These are phyloP conservation scores for Arizona elegans DNA, from an alignment of 2,113 vertebrate genomes.

Conservation along the genomic window DNA sequence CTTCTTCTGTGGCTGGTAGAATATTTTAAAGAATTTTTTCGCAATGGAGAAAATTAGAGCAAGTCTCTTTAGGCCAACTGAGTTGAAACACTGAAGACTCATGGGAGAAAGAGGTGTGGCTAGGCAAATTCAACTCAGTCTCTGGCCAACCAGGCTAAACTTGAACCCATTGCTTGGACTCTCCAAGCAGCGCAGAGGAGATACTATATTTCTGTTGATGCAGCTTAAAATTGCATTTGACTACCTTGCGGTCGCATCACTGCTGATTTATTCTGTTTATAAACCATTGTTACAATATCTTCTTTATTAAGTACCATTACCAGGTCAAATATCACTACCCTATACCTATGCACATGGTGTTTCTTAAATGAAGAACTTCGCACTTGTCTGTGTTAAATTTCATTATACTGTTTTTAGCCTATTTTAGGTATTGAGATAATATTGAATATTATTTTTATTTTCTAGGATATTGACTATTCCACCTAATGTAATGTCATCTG, in stretches of 20 bases:
- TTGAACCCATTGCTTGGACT: no score
- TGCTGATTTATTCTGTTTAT: not conserved
- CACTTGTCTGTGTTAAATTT: not conserved
- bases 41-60: no score
- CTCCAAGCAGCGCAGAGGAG: no score
- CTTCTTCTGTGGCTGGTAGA: no score
- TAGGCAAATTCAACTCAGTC: no score
- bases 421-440: not conserved
- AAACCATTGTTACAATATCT: not conserved
- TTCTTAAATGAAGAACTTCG: not conserved
- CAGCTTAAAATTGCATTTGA: not conserved
- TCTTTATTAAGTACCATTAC: not conserved
- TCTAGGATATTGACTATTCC: not conserved
- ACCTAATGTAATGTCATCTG: not conserved
- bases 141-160: no score
- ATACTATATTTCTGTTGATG: not conserved
- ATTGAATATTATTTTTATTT: not conserved
- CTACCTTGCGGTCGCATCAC: not conserved
- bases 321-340: not conserved
- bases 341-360: not conserved
- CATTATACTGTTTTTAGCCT: not conserved
- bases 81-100: no score
- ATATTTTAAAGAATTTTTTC: no score
- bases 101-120: no score
- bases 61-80: no score